Evolutionary conservation across 37 sponge, comb jelly and placozoan genomes (phyloP), one percentile per base, ranked within the genome.

Genomic region (Geodia barretti): DNA sequence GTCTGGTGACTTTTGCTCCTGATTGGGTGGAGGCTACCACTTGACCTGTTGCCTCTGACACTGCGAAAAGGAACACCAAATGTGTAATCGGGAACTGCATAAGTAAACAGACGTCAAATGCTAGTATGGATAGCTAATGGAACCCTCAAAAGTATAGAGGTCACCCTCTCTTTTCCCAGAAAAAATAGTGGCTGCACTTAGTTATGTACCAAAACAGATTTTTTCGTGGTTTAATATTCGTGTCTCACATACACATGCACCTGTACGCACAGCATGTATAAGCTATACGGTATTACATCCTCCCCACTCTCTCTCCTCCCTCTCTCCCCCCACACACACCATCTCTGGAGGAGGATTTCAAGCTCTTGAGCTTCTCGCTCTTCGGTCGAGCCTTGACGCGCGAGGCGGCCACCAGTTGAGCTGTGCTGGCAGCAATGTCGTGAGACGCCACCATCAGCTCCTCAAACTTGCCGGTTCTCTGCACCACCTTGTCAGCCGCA

Each of bases 401-500:
- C n/a, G 99, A 99, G 41, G 99, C 97, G 20, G 97, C 97, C 66
- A 97, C 99, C 78, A 99, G 87, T 83, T 99, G 99, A 28, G 95
- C 99, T 31, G 99, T 99, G 39, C 97, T 94, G 70, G 97, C 97
- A n/a, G 97, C 95, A 35, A 99, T 97, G 70, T 97, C 97, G 64
- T 93, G 91, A 31, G 99, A 99, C 17, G 91, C 84, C 40, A 99
- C 99, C 36, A 94, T 87, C 37, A 99, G 78, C 77, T 97, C 94
- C 73, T 99, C 97, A 79, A 97, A 99, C 64, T 95, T 95, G 9
- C 97, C 97, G 23, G 85, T 78, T 0, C 95, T 92, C 64, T 83
- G 78, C 25, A 99, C 92, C 19, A 92, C 93, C 64, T 97, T 91
- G 72, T 99, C 97, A 70, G 99, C 99, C 38, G 94, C 81, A 60